Conservation (phyloP, 2,113 vertebrate species). For the Heptranchias perlo region DNA sequence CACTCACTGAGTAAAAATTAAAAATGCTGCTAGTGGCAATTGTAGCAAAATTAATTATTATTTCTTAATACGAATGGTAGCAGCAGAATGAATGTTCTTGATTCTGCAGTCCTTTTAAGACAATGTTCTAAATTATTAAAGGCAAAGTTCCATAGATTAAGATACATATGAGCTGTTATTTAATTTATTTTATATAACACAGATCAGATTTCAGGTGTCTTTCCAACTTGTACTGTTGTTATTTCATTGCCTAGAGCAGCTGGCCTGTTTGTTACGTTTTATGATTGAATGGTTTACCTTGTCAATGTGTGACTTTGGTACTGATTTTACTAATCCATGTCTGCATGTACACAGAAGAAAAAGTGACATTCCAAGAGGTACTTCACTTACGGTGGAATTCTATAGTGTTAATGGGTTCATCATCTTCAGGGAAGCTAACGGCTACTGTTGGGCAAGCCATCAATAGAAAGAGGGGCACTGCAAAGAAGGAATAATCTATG, state of each 20-base stretch:
- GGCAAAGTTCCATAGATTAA: not conserved
- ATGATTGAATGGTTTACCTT: not conserved
- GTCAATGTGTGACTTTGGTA: not conserved
- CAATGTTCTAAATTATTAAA: not conserved
- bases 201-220: not conserved
- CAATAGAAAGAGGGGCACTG: conserved; percentile 58
- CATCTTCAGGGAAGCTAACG: conserved; percentile 90
- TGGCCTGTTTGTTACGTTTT: not conserved
- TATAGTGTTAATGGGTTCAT: conserved; percentile 73
- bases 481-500: conserved; percentile 60
- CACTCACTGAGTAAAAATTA: not conserved
- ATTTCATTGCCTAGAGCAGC: not conserved
- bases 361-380: not conserved
- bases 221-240: not conserved
- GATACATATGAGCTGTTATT: not conserved
- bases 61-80: not conserved
- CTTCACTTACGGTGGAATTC: conserved; percentile 86
- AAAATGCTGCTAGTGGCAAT: not conserved
- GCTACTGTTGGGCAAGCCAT: conserved; percentile 61
- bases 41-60: conserved; percentile 9
- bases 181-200: not conserved
- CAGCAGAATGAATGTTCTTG: not conserved
- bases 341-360: not conserved
- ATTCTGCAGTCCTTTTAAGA: not conserved
- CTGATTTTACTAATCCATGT: not conserved